phyloP scores from a whole-genome alignment of 2,113 vertebrate genomes.

The Anarrhichthys ocellatus region DNA sequence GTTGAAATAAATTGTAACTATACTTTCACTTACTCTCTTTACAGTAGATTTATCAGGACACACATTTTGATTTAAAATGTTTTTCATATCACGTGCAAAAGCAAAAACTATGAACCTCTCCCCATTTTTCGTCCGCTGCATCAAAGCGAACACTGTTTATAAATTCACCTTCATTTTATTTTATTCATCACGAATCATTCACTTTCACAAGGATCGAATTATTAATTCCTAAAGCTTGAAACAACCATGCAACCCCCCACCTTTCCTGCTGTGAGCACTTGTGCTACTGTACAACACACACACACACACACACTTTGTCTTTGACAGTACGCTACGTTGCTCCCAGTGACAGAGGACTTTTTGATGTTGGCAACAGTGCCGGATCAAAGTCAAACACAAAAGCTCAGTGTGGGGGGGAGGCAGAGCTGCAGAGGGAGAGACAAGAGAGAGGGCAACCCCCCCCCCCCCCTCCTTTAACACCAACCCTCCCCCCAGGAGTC shows the following conservation, averaged over 20 bases:
- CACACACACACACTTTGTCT: conserved; percentile 14
- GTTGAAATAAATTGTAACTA: not conserved
- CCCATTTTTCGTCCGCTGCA: not conserved
- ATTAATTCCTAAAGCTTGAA: conserved; percentile 15
- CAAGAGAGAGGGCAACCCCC: conserved; percentile 40
- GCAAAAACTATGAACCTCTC: not conserved
- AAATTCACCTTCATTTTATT: not conserved
- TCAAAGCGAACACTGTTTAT: not conserved
- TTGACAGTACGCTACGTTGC: conserved; percentile 34
- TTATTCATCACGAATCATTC: conserved; percentile 3
- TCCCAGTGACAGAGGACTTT: conserved; percentile 60
- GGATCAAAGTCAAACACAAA: conserved; percentile 73
- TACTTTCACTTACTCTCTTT: not conserved
- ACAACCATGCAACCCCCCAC: not conserved
- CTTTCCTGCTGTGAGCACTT: conserved; percentile 16
- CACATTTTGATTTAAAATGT: too few species aligned
- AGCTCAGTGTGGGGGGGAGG: conserved; percentile 33
- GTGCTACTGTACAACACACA: conserved; percentile 16
- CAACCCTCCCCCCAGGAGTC: conserved; percentile 32
- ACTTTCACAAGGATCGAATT: conserved; percentile 12
- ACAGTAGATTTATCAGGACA: not conserved
- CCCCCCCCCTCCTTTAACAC: conserved; percentile 27
- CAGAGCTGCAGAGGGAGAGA: conserved; percentile 23
- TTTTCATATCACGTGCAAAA: not conserved
- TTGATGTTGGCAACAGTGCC: conserved; percentile 67